These are phyloP conservation scores for Linnaemya tessellans DNA, from an alignment of 2,888 invertebrate genomes.

Conservation along the genomic window DNA sequence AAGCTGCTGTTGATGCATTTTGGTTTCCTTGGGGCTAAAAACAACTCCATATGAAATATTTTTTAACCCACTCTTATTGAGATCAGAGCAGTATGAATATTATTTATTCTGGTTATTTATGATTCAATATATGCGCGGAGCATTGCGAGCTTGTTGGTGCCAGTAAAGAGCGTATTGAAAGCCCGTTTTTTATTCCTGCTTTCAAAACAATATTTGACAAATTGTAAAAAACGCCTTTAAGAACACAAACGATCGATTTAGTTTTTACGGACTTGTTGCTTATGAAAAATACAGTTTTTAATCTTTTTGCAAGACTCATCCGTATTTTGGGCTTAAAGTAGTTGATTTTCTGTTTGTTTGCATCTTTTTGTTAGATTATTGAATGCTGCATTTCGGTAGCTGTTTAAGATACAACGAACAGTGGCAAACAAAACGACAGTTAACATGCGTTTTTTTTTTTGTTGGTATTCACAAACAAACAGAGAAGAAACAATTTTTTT, in stretches of 20 bases:
- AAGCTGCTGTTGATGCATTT: conserved; percentile 48
- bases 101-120: conserved; percentile 75
- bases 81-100: conserved; percentile 58
- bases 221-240: conserved; percentile 78
- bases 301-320: background rate
- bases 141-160: conserved; percentile 27
- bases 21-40: conserved; percentile 58
- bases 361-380: conserved; percentile 55
- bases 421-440: conserved; percentile 81
- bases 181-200: conserved; percentile 10
- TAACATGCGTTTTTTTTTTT: conserved; percentile 76
- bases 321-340: conserved; percentile 25
- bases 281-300: background rate
- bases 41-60: conserved; percentile 14
- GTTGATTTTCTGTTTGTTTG: conserved; percentile 43
- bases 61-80: conserved; percentile 8
- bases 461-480: conserved; percentile 44
- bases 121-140: conserved; percentile 45
- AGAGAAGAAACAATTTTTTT: background rate
- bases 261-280: conserved; percentile 15
- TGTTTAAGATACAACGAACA: conserved; percentile 80
- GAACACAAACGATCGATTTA: conserved; percentile 73
- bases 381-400: conserved; percentile 76
- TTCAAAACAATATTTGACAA: conserved; percentile 77
- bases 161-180: conserved; percentile 4